These are phyloP conservation scores for Corydoras sp. DNA, from an alignment of 2,113 vertebrate species.

Conservation along the genomic window DNA sequence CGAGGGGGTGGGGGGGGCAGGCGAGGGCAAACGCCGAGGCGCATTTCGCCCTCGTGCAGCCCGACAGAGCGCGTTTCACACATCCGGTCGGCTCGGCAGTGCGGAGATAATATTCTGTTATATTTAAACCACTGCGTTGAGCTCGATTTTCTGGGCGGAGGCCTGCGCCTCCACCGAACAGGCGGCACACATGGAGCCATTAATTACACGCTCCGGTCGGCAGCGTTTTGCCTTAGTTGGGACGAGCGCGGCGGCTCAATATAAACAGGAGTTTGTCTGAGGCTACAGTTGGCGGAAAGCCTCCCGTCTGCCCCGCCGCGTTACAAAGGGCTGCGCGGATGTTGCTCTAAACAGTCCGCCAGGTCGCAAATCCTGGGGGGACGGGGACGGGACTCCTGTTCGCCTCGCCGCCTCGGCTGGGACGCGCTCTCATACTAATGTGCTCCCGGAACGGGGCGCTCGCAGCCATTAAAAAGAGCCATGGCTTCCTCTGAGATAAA, in stretches of 20 bases:
- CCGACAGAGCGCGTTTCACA: conserved; percentile 30
- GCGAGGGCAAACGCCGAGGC: conserved; percentile 17
- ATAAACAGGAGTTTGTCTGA: conserved; percentile 15
- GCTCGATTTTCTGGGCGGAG: conserved; percentile 17
- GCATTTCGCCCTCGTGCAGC: conserved; percentile 26
- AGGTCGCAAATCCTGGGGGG: conserved; percentile 34
- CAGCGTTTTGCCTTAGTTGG: conserved; percentile 6
- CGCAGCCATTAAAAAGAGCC: conserved; percentile 32
- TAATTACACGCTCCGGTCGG: conserved; percentile 19
- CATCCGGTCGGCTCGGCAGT: conserved; percentile 21
- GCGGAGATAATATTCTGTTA: conserved; percentile 37
- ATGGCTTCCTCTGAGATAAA: conserved; percentile 32
- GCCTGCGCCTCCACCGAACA: conserved; percentile 27
- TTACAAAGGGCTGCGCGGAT: conserved; percentile 32
- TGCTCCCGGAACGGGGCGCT: conserved; percentile 10
- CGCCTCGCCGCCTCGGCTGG: conserved; percentile 29
- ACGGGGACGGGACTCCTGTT: no score
- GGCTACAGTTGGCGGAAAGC: conserved; percentile 30
- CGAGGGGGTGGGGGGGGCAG: background rate
- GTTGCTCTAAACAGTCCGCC: conserved; percentile 33
- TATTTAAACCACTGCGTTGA: conserved; percentile 43
- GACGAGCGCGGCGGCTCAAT: conserved; percentile 10
- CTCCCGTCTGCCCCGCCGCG: conserved; percentile 10
- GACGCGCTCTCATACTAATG: conserved; percentile 29
- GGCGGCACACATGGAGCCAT: conserved; percentile 29